These are phyloP conservation scores for Lysiphlebus fabarum DNA, from an alignment of 1,140 invertebrate genomes.

Conservation along the genomic window DNA sequence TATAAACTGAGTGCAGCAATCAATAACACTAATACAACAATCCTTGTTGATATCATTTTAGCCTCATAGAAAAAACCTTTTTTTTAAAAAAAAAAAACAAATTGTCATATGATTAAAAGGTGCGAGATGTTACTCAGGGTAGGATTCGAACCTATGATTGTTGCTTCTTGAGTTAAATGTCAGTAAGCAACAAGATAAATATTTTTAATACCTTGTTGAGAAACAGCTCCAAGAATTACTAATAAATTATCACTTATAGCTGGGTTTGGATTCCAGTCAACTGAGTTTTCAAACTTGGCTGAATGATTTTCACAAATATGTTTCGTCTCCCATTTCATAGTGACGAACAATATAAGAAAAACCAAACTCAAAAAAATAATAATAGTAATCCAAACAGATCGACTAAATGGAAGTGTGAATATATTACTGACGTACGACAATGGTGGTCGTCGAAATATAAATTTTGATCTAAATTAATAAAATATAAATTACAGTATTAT, in stretches of 20 bases:
- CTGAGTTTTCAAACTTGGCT: neutral
- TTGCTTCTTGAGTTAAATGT: no score
- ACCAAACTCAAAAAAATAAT: slow-evolving; percentile 52
- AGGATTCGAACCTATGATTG: no score
- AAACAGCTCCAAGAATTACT: slow-evolving; percentile 32
- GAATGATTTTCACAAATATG: slow-evolving; percentile 15
- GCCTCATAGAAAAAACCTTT: slow-evolving; percentile 30
- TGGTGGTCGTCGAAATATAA: slow-evolving; percentile 65
- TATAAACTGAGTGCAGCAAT: slow-evolving; percentile 44
- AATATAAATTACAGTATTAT: slow-evolving; percentile 9
- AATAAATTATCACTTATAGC: slow-evolving; percentile 37
- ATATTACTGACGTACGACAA: slow-evolving; percentile 66
- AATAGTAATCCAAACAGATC: slow-evolving; percentile 59
- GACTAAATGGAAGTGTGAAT: slow-evolving; percentile 61
- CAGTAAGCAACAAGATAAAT: no score
- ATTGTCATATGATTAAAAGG: no score
- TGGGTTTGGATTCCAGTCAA: slow-evolving; percentile 16
- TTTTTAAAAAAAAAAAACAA: no score
- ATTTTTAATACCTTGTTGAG: no score
- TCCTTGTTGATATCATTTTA: slow-evolving; percentile 19
- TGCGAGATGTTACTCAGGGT: no score
- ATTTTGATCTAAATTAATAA: slow-evolving; percentile 51
- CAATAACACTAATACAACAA: slow-evolving; percentile 29
- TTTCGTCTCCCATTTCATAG: slow-evolving; percentile 49
- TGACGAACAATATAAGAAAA: slow-evolving; percentile 44